Conservation (phyloP, 92 coral and sea anemone species). For the Muricea muricata region DNA sequence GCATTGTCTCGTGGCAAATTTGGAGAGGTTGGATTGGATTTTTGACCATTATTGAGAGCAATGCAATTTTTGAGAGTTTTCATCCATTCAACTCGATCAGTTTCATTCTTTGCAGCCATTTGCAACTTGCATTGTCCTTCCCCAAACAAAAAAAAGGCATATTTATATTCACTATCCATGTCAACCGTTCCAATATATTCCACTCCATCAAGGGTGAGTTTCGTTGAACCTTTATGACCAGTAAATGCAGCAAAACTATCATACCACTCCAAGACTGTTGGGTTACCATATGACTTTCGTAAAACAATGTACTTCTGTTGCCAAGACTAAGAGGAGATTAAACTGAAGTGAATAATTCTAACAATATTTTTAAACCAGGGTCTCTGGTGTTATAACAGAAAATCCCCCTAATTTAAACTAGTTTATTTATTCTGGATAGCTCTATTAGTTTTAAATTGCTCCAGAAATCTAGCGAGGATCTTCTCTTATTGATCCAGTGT, state of each 20-base stretch:
- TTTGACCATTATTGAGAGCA: neutral
- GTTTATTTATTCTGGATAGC: neutral
- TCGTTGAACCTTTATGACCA: neutral
- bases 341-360: neutral
- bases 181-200: neutral
- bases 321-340: conserved; percentile 13
- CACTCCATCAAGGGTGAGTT: neutral
- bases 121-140: conserved; percentile 7
- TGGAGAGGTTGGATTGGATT: neutral
- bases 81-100: conserved; percentile 12
- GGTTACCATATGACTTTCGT: conserved; percentile 2
- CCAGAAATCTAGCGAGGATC: too few relatives aligned
- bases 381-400: too few relatives aligned
- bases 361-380: too few relatives aligned
- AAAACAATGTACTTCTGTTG: conserved; percentile 20
- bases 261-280: conserved; percentile 23
- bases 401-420: too few relatives aligned
- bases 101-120: conserved; percentile 31
- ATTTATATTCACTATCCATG: neutral
- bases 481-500: too few relatives aligned
- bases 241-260: conserved; percentile 14
- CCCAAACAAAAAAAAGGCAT: conserved; percentile 13
- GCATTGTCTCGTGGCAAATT: neutral
- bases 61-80: conserved; percentile 17
- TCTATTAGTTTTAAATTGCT: neutral